phyloP scores from a whole-genome alignment of 2,888 invertebrate genomes.

The Spodoptera littoralis region DNA sequence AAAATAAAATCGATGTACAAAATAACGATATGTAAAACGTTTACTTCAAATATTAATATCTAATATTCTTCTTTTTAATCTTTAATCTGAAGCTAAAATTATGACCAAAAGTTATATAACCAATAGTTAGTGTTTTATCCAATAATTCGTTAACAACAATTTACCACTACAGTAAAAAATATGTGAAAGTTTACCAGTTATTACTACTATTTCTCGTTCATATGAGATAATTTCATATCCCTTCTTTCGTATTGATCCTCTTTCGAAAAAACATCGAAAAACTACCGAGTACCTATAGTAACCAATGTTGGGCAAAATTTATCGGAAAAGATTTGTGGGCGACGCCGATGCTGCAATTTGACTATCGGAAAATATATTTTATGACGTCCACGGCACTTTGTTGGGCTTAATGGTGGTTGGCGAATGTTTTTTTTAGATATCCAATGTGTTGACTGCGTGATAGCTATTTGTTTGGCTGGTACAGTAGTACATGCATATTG shows the following conservation, averaged over 20 bases:
- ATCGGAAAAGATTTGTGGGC: slow-evolving; percentile 84
- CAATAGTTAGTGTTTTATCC: too few relatives aligned
- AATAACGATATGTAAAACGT: too few relatives aligned
- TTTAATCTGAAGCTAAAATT: too few relatives aligned
- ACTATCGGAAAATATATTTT: slow-evolving; percentile 87
- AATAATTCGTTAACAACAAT: too few relatives aligned
- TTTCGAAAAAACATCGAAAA: slow-evolving; percentile 54
- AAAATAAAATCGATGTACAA: neutral
- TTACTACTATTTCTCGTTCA: too few relatives aligned
- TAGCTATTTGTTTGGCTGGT: slow-evolving; percentile 62
- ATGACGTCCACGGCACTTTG: slow-evolving; percentile 81
- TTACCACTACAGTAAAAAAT: too few relatives aligned
- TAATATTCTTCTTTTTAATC: too few relatives aligned
- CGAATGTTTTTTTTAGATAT: slow-evolving; percentile 62
- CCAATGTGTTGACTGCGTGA: slow-evolving; percentile 59
- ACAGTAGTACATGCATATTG: slow-evolving; percentile 1
- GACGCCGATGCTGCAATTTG: slow-evolving; percentile 83
- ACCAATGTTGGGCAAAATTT: slow-evolving; percentile 74
- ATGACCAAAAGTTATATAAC: too few relatives aligned
- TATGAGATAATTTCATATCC: too few relatives aligned
- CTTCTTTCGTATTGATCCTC: too few relatives aligned
- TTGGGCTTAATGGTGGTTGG: slow-evolving; percentile 76
- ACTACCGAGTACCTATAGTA: slow-evolving; percentile 63
- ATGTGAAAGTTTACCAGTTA: too few relatives aligned
- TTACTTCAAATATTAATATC: too few relatives aligned